These are phyloP conservation scores for Macrosiphum euphorbiae DNA, from an alignment of 2,888 invertebrate species.

Conservation along the genomic window DNA sequence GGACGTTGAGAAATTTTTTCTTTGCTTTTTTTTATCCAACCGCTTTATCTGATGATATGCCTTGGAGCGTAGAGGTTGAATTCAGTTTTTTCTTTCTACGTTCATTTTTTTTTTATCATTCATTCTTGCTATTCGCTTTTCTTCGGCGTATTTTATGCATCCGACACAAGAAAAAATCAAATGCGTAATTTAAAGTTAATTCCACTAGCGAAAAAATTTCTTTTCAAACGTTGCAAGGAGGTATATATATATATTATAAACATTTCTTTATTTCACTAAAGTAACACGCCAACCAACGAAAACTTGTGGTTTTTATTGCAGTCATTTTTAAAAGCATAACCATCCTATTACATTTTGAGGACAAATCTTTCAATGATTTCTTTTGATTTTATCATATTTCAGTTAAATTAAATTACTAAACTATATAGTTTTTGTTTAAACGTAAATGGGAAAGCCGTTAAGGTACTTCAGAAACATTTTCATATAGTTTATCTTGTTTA, in stretches of 20 bases:
- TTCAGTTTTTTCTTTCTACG: conserved; percentile 37
- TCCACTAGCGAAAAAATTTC: conserved; percentile 41
- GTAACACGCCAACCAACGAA: background rate
- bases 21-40: conserved; percentile 15
- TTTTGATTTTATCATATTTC: background rate
- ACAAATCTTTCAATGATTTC: background rate
- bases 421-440: background rate
- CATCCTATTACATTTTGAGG: background rate
- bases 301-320: conserved; percentile 2
- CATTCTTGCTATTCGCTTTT: conserved; percentile 48
- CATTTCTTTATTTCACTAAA: conserved; percentile 31
- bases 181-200: conserved; percentile 60
- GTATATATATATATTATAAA: background rate
- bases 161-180: conserved; percentile 46
- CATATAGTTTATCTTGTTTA: background rate
- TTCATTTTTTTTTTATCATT: conserved; percentile 46
- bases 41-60: conserved; percentile 63
- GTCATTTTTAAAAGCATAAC: conserved; percentile 33
- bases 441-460: background rate
- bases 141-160: conserved; percentile 55
- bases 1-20: conserved; percentile 51
- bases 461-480: background rate
- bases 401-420: background rate
- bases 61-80: conserved; percentile 63
- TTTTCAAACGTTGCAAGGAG: conserved; percentile 24